Evolutionary conservation across 2,113 vertebrate genomes (phyloP).

Genomic region (Anhinga anhinga): DNA sequence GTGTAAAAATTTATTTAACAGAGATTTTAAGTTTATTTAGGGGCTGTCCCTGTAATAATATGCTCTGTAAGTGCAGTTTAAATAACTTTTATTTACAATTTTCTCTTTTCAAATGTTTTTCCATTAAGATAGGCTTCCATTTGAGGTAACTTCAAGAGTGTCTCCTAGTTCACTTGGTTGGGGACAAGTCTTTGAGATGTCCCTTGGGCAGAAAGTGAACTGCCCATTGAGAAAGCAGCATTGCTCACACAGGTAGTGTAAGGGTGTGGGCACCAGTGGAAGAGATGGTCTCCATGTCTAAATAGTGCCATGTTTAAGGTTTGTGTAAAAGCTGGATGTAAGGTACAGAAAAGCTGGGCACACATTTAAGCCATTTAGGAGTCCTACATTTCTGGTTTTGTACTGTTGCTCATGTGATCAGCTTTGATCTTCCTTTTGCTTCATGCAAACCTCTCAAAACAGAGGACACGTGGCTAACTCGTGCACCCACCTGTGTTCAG

Average conservation of each 20-base stretch:
- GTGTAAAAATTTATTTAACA: background rate
- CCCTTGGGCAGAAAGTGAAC: background rate
- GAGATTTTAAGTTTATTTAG: background rate
- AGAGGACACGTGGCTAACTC: accelerated
- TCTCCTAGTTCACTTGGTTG: background rate
- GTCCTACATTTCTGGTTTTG: background rate
- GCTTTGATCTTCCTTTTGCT: background rate
- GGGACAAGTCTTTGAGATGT: background rate
- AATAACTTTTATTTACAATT: background rate
- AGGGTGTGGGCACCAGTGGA: background rate
- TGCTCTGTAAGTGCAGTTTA: background rate
- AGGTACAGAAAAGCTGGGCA: background rate
- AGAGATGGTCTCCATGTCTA: background rate
- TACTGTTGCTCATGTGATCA: background rate
- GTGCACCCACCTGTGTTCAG: accelerated
- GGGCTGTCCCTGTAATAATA: background rate
- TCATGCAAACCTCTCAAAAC: background rate
- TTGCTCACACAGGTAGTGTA: accelerated
- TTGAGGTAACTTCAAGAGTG: background rate
- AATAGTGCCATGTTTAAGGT: background rate
- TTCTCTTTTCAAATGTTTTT: background rate
- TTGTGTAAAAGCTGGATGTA: background rate
- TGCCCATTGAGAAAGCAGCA: background rate
- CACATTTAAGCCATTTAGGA: background rate
- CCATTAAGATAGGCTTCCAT: background rate